phyloP scores from a whole-genome alignment of 1,140 invertebrate species.

The Cydia amplana region DNA sequence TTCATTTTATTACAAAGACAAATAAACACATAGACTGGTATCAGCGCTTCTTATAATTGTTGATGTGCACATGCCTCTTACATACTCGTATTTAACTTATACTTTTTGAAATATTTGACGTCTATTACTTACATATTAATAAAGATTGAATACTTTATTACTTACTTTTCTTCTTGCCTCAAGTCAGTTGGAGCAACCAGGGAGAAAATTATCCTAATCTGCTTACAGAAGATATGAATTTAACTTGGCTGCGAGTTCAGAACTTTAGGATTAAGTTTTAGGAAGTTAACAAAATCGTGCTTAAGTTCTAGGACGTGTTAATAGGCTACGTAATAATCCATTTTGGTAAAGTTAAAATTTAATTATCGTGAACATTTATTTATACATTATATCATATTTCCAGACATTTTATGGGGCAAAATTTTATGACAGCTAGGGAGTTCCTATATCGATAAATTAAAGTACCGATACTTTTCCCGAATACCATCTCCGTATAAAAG shows the following conservation, averaged over 20 bases:
- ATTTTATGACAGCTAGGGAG: too few relatives aligned
- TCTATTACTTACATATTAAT: too few relatives aligned
- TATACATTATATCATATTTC: too few relatives aligned
- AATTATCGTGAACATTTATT: too few relatives aligned
- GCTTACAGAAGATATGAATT: conserved; percentile 27
- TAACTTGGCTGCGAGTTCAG: background rate
- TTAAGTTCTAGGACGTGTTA: conserved; percentile 17
- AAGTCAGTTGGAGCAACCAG: conserved; percentile 7
- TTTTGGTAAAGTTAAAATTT: background rate
- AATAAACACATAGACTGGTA: background rate
- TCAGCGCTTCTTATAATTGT: background rate
- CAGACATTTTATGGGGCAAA: too few relatives aligned
- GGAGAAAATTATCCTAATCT: conserved; percentile 25
- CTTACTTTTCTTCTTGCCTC: background rate
- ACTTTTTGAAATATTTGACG: too few relatives aligned
- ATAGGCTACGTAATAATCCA: conserved; percentile 2
- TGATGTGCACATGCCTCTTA: too few relatives aligned
- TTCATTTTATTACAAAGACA: background rate
- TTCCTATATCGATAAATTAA: too few relatives aligned
- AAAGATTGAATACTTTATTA: background rate
- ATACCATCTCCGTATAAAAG: too few relatives aligned
- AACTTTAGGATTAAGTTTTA: conserved; percentile 29
- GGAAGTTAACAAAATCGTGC: conserved; percentile 12
- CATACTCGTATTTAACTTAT: too few relatives aligned
- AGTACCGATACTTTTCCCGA: too few relatives aligned